Conservation (phyloP, 2,888 invertebrate species). For the Athalia cordata region DNA sequence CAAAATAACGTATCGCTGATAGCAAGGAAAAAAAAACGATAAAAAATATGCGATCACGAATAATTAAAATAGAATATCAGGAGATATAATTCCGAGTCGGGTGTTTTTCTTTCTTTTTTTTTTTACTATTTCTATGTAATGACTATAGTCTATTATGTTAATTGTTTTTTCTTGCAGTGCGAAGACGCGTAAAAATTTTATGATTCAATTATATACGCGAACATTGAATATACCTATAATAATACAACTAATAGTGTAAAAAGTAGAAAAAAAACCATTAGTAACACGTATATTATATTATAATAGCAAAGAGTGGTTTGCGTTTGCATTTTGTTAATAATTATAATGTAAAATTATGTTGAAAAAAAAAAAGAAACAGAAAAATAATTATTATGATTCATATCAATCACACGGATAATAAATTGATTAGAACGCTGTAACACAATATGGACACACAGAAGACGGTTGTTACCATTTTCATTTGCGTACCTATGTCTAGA, state of each 20-base stretch:
- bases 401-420: conserved; percentile 57
- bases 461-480: conserved; percentile 73
- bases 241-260: conserved; percentile 28
- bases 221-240: conserved; percentile 4
- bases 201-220: neutral
- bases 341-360: conserved; percentile 16
- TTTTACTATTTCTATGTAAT: too few species aligned
- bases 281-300: conserved; percentile 25
- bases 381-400: neutral
- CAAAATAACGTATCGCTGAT: neutral
- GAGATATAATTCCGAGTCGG: too few species aligned
- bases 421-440: conserved; percentile 72
- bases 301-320: conserved; percentile 2
- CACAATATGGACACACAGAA: conserved; percentile 72
- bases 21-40: neutral
- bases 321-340: conserved; percentile 30
- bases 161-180: too few species aligned
- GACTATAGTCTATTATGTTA: too few species aligned
- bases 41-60: neutral
- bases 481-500: conserved; percentile 67
- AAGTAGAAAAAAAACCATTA: conserved; percentile 25
- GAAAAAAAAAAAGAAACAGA: conserved; percentile 55
- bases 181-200: too few species aligned
- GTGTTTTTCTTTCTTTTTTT: too few species aligned
- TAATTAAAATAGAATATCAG: neutral